phyloP scores from a whole-genome alignment of 2,888 invertebrate genomes.

The Drosophila neonasuta region DNA sequence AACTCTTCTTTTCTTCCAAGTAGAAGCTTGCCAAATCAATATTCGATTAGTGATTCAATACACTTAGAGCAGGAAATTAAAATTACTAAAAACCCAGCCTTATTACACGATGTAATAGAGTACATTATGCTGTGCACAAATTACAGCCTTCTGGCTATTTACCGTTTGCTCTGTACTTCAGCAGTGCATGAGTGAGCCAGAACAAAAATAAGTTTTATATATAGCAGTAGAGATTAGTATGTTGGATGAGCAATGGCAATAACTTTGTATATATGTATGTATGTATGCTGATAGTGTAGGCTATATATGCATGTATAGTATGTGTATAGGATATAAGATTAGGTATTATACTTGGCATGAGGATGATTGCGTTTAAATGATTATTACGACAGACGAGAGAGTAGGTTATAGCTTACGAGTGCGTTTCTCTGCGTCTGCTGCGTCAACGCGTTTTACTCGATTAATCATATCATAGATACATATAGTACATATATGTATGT shows the following conservation, averaged over 20 bases:
- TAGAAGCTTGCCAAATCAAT: too few relatives aligned
- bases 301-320: conserved; percentile 16
- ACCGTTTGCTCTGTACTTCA: too few relatives aligned
- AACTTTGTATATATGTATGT: conserved; percentile 24
- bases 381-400: conserved; percentile 26
- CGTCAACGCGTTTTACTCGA: conserved; percentile 6
- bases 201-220: too few relatives aligned
- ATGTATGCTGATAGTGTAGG: conserved; percentile 24
- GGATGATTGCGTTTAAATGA: conserved; percentile 37
- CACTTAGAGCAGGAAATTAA: too few relatives aligned
- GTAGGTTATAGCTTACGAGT: conserved; percentile 6
- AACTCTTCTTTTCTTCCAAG: too few relatives aligned
- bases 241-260: conserved; percentile 7
- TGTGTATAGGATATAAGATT: conserved; percentile 23
- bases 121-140: too few relatives aligned
- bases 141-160: too few relatives aligned
- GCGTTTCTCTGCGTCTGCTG: conserved; percentile 4
- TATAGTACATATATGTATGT: conserved; percentile 26
- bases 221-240: neutral
- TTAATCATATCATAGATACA: conserved; percentile 20
- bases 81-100: too few relatives aligned
- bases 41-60: too few relatives aligned
- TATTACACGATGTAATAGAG: too few relatives aligned
- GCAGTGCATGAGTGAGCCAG: too few relatives aligned
- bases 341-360: conserved; percentile 38